phyloP scores from a whole-genome alignment of 2,113 vertebrate species.

The Campylorhamphus procurvoides region DNA sequence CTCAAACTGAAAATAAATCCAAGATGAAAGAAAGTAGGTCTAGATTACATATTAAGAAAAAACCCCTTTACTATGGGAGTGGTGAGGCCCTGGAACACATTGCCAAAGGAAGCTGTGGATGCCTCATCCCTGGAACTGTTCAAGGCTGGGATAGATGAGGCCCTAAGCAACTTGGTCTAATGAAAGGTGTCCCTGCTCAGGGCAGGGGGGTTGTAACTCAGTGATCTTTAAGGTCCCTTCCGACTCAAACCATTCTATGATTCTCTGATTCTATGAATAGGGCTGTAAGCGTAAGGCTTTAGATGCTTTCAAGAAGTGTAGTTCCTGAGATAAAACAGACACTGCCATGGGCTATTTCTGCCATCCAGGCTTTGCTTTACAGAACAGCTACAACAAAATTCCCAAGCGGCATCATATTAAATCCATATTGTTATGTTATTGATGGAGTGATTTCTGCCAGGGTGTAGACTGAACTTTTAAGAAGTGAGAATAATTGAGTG shows the following conservation, averaged over 20 bases:
- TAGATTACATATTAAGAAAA: neutral
- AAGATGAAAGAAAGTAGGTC: neutral
- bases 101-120: neutral
- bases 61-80: neutral
- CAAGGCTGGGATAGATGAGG: neutral
- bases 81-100: neutral
- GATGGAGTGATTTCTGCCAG: neutral
- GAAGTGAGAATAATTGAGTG: neutral
- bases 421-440: neutral
- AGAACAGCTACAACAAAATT: neutral
- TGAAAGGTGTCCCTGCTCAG: neutral
- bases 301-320: neutral
- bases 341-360: neutral
- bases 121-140: neutral
- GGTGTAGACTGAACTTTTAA: neutral
- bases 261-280: neutral
- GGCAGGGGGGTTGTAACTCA: neutral
- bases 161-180: neutral
- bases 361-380: neutral
- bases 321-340: neutral
- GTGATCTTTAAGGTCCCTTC: neutral
- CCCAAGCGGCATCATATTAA: neutral
- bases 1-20: neutral
- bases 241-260: neutral
- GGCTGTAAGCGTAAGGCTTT: neutral